Evolutionary conservation across 1,140 invertebrate species (phyloP), one percentile per base, ranked within the genome.

Genomic region (Epicauta chinensis): DNA sequence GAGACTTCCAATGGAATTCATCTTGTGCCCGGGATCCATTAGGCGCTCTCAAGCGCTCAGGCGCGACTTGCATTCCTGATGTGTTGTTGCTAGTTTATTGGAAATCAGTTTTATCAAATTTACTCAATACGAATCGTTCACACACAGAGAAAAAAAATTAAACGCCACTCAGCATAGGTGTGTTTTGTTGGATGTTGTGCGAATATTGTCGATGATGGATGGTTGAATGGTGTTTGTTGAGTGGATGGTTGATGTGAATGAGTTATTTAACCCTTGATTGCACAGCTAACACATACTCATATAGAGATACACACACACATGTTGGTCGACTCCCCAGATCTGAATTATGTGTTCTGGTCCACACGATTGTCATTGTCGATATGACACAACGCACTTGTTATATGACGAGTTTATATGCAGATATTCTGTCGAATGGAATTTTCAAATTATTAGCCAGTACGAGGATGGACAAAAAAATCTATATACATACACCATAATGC

Each of bases 201-300:
- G 23, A 34, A 36, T 49, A 35, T 38, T 53, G 46, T 51, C 31
- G 38, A 56, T 58, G 56, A 63, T 59, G 51, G 58, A 60, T 55
- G 55, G 37, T n/a, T 2, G 53, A 54, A 54, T 53, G 48, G 41
- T 40, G 30, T 54, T 54, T 51, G 59, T 53, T 45, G 46, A 54
- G 58, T 48, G 55, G 9, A 47, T 40, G 55, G 23, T 36, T 61
- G 60, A 64, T 55, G 51, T 55, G 65, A 62, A 66, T 67, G 65
- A 65, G 64, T 67, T 67, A 67, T 66, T 67, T 65, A 65, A 57
- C 55, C 57, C 62, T 63, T 68, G 64, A 68, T 68, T 68, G 66
- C 60, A 66, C 62, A 57, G 58, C 23, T 23, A n/a, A 23, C 23
- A 23, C 23, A n/a, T n/a, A n/a, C n/a, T n/a, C n/a, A n/a, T n/a